phyloP scores from a whole-genome alignment of 2,113 vertebrate genomes.

The Morone saxatilis region DNA sequence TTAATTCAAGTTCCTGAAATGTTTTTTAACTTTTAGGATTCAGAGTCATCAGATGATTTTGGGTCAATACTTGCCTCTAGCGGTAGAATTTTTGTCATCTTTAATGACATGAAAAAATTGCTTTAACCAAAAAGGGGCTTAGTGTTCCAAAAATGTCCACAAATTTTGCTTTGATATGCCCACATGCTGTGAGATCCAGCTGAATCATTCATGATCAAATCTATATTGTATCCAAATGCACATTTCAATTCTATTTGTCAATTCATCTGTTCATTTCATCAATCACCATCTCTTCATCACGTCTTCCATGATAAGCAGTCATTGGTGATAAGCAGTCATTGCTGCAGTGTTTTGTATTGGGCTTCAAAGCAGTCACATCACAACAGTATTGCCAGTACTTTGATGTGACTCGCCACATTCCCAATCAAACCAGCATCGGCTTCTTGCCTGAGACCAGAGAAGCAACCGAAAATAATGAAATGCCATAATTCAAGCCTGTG shows the following conservation, averaged over 20 bases:
- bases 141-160: slow-evolving; percentile 37
- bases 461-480: slow-evolving; percentile 17
- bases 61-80: slow-evolving; percentile 60
- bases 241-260: slow-evolving; percentile 25
- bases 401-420: slow-evolving; percentile 42
- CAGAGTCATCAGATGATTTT: slow-evolving; percentile 61
- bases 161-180: slow-evolving; percentile 60
- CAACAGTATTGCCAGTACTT: slow-evolving; percentile 32
- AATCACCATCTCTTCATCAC: slow-evolving; percentile 30
- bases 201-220: slow-evolving; percentile 53
- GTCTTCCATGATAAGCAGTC: slow-evolving; percentile 12
- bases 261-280: slow-evolving; percentile 41
- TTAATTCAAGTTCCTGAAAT: slow-evolving; percentile 58
- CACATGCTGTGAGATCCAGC: slow-evolving; percentile 41
- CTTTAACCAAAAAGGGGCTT: slow-evolving; percentile 40
- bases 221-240: slow-evolving; percentile 19
- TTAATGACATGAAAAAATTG: slow-evolving; percentile 53
- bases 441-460: slow-evolving; percentile 11
- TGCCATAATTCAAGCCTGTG: neutral
- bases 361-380: slow-evolving; percentile 46
- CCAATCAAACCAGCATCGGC: slow-evolving; percentile 5
- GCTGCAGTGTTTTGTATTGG: slow-evolving; percentile 35
- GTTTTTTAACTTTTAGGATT: slow-evolving; percentile 49
- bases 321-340: slow-evolving; percentile 22
- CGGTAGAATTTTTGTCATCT: slow-evolving; percentile 53